Base-by-base conservation (phyloP, 2,113 vertebrate genomes). In the Centropus bengalensis region DNA sequence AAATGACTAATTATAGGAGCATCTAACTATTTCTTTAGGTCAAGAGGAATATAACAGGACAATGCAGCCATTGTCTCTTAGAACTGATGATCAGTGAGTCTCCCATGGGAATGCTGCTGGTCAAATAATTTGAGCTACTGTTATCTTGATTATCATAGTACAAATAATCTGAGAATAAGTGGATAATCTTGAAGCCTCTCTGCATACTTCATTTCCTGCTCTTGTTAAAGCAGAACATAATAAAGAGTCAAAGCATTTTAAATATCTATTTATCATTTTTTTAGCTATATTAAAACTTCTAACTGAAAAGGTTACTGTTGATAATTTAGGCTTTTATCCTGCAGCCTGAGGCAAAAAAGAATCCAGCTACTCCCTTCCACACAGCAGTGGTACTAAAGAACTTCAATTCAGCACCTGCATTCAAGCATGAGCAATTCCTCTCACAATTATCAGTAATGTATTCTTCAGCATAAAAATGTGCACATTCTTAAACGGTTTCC, bases 221-320 rank as follows among this genome's bases (percentile, higher is more conserved):
- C 33, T 56, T 91, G 30, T 81, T 93, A 85, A 95, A 94, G 19
- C 12, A 71, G 12, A 79, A 74, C 12, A 27, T 83, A 44, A 70
- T 89, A 91, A 70, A 69, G 47, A 66, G 59, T 76, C 52, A n/a
- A 52, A 73, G 7, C 60, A 27, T n/a, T 88, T 93, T 33, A 91
- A 49, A 70, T 19, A 16, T 79, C 9, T 79, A 3, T 14, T 26
- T 71, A 83, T 86, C 28, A 56, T 28, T 85, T 22, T 0, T 88
- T 89, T 54, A 47, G 64, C 44, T 36, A 40, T 13, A 84, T 64
- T 22, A 60, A 78, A 88, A 32, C 16, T 59, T 90, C 38, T 70
- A 40, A 40, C 36, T 74, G 45, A 59, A 42, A 88, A 63, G 5
- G 8, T 17, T 26, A 24, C 7, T 17, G 17, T 38, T 64, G 27